Base-by-base conservation (phyloP, 1,140 invertebrate genomes). In the Leptinotarsa texana region DNA sequence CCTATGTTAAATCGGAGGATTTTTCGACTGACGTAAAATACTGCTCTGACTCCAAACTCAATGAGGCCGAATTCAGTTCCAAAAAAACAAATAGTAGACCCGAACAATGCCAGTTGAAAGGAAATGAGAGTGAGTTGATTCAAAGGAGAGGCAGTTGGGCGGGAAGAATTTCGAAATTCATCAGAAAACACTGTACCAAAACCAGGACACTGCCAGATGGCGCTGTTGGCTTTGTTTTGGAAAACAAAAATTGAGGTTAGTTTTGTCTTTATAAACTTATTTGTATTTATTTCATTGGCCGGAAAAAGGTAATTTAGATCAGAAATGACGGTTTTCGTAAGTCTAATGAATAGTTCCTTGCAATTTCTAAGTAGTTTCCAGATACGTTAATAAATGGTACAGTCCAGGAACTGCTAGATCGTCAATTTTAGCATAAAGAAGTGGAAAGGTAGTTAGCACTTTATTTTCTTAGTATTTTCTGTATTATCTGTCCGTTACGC, bases 111-210 rank as follows among this genome's bases (percentile, higher is more conserved):
- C 17, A 62, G 61, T 17, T 66, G 22, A 66, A 66, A 17, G 65
- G 15, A 66, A 57, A 66, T 21, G 65, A 47, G 51, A 33, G 72
- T 74, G 69, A 73, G 11, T 24, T 72, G n/a, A 47, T 73, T 49
- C 33, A 17, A 42, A 27, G 74, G 18, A 72, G 75, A 47, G 57
- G 71, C 13, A 77, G 78, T 75, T 79, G 80, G 72, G 80, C 79
- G 73, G 80, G 79, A 49, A 78, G 76, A 76, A 74, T 81, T 76
- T 78, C 80, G 27, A 80, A 78, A 73, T 81, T 82, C 75, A 77
- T 78, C 21, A 78, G 75, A 13, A 78, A 77, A 49, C 78, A 77
- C 63, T 80, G 72, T 49, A 77, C 67, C 51, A 75, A 75, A 76
- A 48, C 68, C 24, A 69, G 48, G 33, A 17, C 70, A 18, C 48